Evolutionary conservation across 1,140 invertebrate genomes (phyloP).

Genomic region (Rhopalosiphum maidis): DNA sequence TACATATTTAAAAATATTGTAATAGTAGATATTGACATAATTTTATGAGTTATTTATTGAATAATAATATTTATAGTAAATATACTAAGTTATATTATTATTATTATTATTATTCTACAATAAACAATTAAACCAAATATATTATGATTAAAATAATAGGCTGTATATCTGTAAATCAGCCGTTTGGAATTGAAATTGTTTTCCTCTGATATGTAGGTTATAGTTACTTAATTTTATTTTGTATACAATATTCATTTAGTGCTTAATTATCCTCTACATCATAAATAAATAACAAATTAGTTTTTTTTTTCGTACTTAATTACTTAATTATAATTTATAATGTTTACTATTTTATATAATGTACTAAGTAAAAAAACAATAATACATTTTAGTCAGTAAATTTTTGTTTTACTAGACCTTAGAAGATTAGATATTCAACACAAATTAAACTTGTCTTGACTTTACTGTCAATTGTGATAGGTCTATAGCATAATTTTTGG

Average conservation of each 20-base stretch:
- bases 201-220: not conserved
- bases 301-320: not conserved
- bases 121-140: not conserved
- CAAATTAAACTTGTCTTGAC: not conserved
- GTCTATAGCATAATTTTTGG: not conserved
- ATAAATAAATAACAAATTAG: not conserved
- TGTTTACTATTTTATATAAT: not conserved
- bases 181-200: not conserved
- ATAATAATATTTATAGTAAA: not conserved
- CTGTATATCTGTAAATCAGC: not conserved
- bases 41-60: not conserved
- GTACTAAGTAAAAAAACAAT: not conserved
- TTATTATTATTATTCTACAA: not conserved
- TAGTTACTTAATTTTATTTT: not conserved
- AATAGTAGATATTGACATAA: not conserved
- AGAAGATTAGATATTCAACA: not conserved
- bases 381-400: not conserved
- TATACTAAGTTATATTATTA: not conserved
- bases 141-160: not conserved
- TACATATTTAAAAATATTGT: not conserved
- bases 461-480: not conserved
- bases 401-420: not conserved
- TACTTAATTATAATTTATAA: not conserved
- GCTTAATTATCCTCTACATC: not conserved
- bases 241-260: not conserved